Percentiles rank a stretch among this genome's conserved stretches.
These are phyloP conservation scores for Philopedon plagiatum DNA, from an alignment of 2,888 invertebrate genomes.

Conservation along the genomic window DNA sequence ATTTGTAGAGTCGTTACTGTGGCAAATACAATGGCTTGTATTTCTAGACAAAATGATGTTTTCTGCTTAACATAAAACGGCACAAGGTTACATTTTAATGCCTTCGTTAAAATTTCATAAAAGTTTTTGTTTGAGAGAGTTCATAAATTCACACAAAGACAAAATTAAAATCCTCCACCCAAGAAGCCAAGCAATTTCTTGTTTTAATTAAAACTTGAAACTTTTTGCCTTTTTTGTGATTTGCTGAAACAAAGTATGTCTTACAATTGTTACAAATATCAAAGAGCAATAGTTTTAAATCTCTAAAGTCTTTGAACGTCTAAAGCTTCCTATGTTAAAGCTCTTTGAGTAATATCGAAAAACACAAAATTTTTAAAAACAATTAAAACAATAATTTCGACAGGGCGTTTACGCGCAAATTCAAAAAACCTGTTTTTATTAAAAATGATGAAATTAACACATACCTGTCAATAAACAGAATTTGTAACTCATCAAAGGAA, in stretches of 20 bases:
- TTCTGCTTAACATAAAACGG: background rate
- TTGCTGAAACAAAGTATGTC: background rate
- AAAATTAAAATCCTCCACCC: constrained; percentile 4
- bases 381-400: too few relatives aligned
- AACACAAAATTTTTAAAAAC: too few relatives aligned
- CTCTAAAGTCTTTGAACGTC: too few relatives aligned
- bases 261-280: background rate
- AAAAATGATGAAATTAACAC: too few relatives aligned
- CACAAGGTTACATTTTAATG: background rate
- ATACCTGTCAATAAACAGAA: too few relatives aligned
- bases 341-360: too few relatives aligned
- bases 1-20: background rate
- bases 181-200: background rate
- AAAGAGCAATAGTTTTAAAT: background rate
- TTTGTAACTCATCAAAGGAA: too few relatives aligned
- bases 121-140: background rate
- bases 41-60: background rate
- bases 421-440: too few relatives aligned
- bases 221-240: background rate
- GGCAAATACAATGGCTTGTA: background rate
- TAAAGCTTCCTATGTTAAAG: too few relatives aligned
- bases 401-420: too few relatives aligned
- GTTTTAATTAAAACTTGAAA: constrained; percentile 7
- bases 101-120: constrained; percentile 5
- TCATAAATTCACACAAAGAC: background rate